These are phyloP conservation scores for Plecotus auritus DNA, from an alignment of 2,113 vertebrate genomes.

Conservation along the genomic window DNA sequence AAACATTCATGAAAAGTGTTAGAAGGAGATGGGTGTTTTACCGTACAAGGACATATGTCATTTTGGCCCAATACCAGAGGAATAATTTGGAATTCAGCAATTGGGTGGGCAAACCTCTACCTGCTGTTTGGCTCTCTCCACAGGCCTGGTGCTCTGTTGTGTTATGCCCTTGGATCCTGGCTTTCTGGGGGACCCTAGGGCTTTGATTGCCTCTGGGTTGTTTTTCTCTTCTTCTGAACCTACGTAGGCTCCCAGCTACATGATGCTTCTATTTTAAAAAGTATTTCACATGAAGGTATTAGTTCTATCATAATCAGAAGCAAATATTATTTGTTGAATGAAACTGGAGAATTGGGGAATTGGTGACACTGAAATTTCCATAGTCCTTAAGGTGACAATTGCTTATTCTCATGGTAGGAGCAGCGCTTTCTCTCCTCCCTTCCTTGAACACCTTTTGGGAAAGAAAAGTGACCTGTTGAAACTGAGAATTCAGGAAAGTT, in stretches of 20 bases:
- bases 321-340: background rate
- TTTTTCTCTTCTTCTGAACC: background rate
- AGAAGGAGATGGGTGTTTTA: background rate
- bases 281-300: background rate
- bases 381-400: background rate
- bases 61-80: background rate
- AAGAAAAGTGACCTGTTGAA: background rate
- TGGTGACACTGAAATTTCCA: background rate
- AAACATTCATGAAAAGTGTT: background rate
- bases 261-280: background rate
- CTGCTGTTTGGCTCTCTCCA: background rate
- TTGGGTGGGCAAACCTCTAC: background rate
- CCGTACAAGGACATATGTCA: background rate
- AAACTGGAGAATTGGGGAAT: background rate
- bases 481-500: background rate
- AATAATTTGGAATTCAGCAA: background rate
- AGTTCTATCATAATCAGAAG: background rate
- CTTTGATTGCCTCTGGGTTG: background rate
- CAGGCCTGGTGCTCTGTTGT: accelerated
- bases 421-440: background rate
- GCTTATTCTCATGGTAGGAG: background rate
- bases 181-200: background rate
- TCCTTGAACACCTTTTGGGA: background rate
- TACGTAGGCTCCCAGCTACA: background rate
- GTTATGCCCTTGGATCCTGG: background rate